A percentile compares a stretch with the other conserved stretches of the same genome.
These are phyloP conservation scores for Gadopsis marmoratus DNA, from an alignment of 2,797 vertebrate genomes.

Conservation along the genomic window DNA sequence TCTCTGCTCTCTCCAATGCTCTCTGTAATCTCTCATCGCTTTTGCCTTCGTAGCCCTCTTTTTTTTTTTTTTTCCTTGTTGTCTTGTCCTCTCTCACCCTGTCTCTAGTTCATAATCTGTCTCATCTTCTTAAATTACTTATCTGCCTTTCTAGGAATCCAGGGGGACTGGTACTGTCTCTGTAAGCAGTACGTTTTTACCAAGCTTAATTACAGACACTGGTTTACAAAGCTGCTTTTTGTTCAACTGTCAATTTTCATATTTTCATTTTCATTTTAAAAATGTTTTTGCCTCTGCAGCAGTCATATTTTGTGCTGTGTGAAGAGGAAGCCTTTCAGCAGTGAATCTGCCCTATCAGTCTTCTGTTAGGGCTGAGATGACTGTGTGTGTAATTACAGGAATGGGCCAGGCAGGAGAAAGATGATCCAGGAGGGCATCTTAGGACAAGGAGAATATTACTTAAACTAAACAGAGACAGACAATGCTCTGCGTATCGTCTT, in stretches of 20 bases:
- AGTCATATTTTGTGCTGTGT: neutral
- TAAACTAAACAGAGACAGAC: constrained; percentile 30
- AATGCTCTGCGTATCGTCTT: constrained; percentile 20
- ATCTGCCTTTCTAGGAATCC: constrained; percentile 45
- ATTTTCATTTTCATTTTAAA: constrained; percentile 13
- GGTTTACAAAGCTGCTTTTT: constrained; percentile 6
- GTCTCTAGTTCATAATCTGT: constrained; percentile 26
- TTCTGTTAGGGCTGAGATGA: constrained; percentile 15
- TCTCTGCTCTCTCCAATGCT: constrained; percentile 23
- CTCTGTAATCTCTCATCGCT: constrained; percentile 47
- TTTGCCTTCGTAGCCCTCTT: constrained; percentile 31
- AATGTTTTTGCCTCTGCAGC: neutral
- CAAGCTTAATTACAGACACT: constrained; percentile 17
- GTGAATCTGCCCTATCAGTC: constrained; percentile 22
- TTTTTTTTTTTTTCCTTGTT: constrained; percentile 41
- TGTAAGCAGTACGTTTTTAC: constrained; percentile 23
- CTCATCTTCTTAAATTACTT: constrained; percentile 42
- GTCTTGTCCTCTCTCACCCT: constrained; percentile 25
- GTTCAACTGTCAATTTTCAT: constrained; percentile 2
- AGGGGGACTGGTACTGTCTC: constrained; percentile 5
- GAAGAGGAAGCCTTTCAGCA: constrained; percentile 1
- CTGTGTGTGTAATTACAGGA: constrained; percentile 43
- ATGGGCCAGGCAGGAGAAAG: constrained; percentile 22
- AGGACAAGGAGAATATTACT: constrained; percentile 44
- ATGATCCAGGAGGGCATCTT: constrained; percentile 31